These are phyloP conservation scores for Nebria brevicollis DNA, from an alignment of 2,888 invertebrate genomes.

Conservation along the genomic window DNA sequence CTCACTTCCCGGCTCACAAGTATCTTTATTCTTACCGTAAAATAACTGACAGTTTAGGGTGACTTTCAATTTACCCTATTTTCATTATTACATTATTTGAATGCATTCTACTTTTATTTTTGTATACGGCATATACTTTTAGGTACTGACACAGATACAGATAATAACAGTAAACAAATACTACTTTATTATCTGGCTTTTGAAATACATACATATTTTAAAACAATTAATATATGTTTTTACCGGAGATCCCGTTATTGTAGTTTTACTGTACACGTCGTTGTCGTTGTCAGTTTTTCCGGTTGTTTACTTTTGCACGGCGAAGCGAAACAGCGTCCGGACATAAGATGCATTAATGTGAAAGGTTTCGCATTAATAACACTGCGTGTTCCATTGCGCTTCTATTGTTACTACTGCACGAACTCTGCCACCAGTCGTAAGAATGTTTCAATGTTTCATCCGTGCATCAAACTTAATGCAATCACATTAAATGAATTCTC, in stretches of 20 bases:
- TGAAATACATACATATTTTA: too few relatives aligned
- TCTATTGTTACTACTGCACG: slow-evolving; percentile 22
- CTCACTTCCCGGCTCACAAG: background rate
- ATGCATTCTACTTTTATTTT: background rate
- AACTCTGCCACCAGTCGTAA: background rate
- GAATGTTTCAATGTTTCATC: background rate
- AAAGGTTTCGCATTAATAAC: slow-evolving; percentile 47
- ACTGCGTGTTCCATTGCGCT: slow-evolving; percentile 17
- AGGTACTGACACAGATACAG: too few relatives aligned
- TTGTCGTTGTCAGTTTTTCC: slow-evolving; percentile 3
- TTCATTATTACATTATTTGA: background rate
- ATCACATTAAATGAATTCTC: background rate
- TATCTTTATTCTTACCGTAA: background rate
- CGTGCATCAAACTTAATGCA: background rate
- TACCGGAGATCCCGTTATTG: background rate
- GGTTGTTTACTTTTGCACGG: slow-evolving; percentile 12
- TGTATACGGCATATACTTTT: too few relatives aligned
- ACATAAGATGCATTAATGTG: slow-evolving; percentile 45
- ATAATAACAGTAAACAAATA: too few relatives aligned
- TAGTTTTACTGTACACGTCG: background rate
- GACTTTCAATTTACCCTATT: background rate
- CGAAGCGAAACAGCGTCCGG: slow-evolving; percentile 10
- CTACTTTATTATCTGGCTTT: too few relatives aligned
- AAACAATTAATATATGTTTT: background rate
- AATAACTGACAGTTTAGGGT: background rate